Base-by-base conservation (phyloP, 2,888 invertebrate species). In the Drosophila imparisetae region DNA sequence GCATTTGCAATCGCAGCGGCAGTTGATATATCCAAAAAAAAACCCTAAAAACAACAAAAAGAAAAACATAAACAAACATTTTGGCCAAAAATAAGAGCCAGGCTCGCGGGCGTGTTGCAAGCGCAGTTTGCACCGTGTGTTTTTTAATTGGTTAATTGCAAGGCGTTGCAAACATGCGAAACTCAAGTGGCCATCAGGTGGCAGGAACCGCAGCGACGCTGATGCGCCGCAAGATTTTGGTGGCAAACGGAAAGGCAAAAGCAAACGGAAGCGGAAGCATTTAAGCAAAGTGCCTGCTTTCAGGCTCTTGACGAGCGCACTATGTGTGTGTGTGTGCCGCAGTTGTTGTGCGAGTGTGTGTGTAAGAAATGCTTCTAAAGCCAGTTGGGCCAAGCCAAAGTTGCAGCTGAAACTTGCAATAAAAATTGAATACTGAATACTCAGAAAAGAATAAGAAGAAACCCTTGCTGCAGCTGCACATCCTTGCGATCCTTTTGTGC, bases 201-300 rank as follows among this genome's bases (percentile, higher is more conserved):
- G 81, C 81, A 72, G 64, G 55, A 64, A 52, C 52, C n/a, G 38
- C 49, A 18, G 55, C 45, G 61, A 63, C 53, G 72, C 64, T 63
- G 57, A 64, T 48, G 65, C 57, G 61, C 60, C 68, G 59, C 64
- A 62, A 77, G 67, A 64, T 62, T 68, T 80, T 80, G 75, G 66
- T 80, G 80, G 76, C 80, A 64, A 78, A 45, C 73, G 81, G 66
- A 81, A 81, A 72, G 64, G 67, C 58, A 52, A 68, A 66, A 60
- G 73, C 70, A 78, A 78, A 66, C 80, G 83, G 81, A 82, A 82
- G 50, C 80, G 83, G 83, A 83, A 82, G 81, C 75, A 66, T 83
- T 82, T 83, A 83, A 65, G 68, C 69, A 78, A 83, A 80, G 81
- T 83, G 82, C 70, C 81, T 71, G 72, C 71, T 53, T 58, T 66